phyloP scores from a whole-genome alignment of 37 sponge, comb jelly and placozoan genomes.

The Ianthella basta region DNA sequence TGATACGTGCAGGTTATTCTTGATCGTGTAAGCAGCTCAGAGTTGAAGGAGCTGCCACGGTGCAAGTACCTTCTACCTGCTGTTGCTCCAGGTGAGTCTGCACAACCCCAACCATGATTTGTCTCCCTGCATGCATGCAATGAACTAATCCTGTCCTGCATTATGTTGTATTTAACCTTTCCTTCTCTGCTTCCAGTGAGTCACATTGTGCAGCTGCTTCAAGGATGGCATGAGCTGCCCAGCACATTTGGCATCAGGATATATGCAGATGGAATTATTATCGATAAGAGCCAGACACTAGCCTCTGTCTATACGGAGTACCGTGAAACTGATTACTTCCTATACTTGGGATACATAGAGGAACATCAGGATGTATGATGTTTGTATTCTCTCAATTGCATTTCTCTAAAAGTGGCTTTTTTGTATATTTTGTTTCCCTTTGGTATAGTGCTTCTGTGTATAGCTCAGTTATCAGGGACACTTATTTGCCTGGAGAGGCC shows the following conservation, averaged over 20 bases:
- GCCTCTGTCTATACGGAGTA: constrained; percentile 14
- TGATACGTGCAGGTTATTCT: constrained; percentile 8
- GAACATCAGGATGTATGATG: background rate
- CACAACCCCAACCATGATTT: too few species aligned
- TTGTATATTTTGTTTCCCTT: too few species aligned
- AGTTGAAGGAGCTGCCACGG: constrained; percentile 7
- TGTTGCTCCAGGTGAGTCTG: constrained; percentile 4
- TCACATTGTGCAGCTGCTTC: constrained; percentile 20
- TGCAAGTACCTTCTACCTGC: constrained; percentile 27
- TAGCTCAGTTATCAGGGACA: too few species aligned
- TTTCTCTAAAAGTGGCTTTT: too few species aligned
- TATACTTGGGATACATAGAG: constrained; percentile 10
- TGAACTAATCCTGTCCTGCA: too few species aligned
- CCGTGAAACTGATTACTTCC: constrained; percentile 28
- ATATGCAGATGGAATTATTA: background rate
- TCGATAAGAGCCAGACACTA: background rate
- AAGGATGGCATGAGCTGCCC: constrained; percentile 7
- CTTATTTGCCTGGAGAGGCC: too few species aligned
- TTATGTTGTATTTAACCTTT: too few species aligned
- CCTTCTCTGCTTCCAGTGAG: background rate
- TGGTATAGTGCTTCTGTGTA: too few species aligned
- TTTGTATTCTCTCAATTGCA: too few species aligned
- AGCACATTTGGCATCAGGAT: constrained; percentile 12
- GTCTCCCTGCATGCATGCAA: too few species aligned
- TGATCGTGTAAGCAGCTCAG: background rate